Evolutionary conservation across 2,797 vertebrate species (phyloP).

Genomic region (Diglossa cyanea): DNA sequence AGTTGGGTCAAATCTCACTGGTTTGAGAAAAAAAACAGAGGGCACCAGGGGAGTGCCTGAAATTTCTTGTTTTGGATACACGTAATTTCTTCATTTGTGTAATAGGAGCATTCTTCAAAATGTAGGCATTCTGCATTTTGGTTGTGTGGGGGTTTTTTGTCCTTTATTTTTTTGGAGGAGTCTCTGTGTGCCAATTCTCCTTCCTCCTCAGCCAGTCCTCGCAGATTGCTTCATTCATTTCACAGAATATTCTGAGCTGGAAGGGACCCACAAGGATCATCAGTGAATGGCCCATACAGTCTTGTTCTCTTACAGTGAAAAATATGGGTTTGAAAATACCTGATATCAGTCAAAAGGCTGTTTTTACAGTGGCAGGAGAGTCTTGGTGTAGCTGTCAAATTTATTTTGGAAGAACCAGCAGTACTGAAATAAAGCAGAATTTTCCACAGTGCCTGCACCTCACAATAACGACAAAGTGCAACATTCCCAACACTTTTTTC

Average conservation of each 20-base stretch:
- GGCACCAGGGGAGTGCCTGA: fast-evolving
- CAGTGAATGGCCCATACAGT: background rate
- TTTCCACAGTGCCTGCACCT: background rate
- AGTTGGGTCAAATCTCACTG: background rate
- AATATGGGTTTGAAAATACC: background rate
- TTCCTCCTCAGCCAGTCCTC: background rate
- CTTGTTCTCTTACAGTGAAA: background rate
- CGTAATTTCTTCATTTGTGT: background rate
- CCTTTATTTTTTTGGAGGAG: background rate
- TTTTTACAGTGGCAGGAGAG: background rate
- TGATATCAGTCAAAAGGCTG: background rate
- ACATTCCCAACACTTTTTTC: fast-evolving
- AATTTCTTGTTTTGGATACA: background rate
- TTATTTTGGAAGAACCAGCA: background rate
- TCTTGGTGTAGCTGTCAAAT: background rate
- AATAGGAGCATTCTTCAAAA: background rate
- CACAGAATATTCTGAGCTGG: background rate
- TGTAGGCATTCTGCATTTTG: background rate
- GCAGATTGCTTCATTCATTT: background rate
- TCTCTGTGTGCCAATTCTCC: background rate
- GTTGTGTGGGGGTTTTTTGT: fast-evolving
- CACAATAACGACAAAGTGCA: background rate
- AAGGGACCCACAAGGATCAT: background rate
- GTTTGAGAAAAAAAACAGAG: background rate
- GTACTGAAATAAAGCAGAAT: background rate